Evolutionary conservation across 2,888 invertebrate species (phyloP).

Genomic region (Caenorhabditis sp.): DNA sequence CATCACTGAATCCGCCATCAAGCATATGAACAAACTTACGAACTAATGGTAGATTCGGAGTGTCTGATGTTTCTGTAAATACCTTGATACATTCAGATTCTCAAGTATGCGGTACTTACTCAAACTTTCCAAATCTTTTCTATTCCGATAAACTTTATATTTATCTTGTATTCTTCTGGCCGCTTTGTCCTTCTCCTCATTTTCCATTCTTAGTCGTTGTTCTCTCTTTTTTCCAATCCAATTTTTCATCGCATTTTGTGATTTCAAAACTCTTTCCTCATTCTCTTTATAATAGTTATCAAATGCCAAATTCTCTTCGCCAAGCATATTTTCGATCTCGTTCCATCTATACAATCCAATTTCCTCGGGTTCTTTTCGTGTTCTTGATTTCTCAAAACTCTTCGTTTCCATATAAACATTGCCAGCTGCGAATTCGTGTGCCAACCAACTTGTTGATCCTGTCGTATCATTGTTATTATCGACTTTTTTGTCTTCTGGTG

Average conservation of each 20-base stretch:
- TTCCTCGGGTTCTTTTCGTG: neutral
- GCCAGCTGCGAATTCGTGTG: conserved; percentile 36
- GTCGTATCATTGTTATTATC: neutral
- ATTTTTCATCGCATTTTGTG: conserved; percentile 37
- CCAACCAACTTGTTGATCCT: conserved; percentile 22
- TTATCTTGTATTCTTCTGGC: conserved; percentile 49
- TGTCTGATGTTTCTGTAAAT: conserved; percentile 46
- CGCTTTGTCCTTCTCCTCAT: conserved; percentile 41
- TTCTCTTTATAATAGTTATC: conserved; percentile 45
- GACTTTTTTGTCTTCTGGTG: conserved; percentile 4
- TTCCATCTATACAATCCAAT: conserved; percentile 10
- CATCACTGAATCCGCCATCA: conserved; percentile 47
- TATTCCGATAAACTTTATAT: conserved; percentile 45
- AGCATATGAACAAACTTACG: conserved; percentile 75
- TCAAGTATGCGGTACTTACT: conserved; percentile 34
- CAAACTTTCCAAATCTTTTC: conserved; percentile 43
- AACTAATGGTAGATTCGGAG: conserved; percentile 56
- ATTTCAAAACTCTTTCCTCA: conserved; percentile 34
- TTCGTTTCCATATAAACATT: conserved; percentile 15
- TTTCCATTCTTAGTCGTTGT: conserved; percentile 5
- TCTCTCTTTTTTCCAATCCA: neutral
- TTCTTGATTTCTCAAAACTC: neutral
- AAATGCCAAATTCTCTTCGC: conserved; percentile 37
- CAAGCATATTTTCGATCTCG: conserved; percentile 14
- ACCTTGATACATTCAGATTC: neutral